Evolutionary conservation across 2,797 vertebrate species (phyloP).

Genomic region (Xenops minutus): DNA sequence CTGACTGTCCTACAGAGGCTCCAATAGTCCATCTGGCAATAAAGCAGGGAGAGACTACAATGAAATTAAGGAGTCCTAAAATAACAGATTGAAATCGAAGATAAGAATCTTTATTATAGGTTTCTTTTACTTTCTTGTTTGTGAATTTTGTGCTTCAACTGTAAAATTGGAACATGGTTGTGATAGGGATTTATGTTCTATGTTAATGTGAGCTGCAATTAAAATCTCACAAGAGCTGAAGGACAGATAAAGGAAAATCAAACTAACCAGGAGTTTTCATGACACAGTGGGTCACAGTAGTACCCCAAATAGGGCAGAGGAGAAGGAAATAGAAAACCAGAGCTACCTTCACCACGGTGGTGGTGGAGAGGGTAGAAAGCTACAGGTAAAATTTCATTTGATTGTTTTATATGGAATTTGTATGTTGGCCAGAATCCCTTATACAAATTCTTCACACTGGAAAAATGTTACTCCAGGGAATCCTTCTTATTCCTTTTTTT

Average conservation of each 20-base stretch:
- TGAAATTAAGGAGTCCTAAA: not conserved
- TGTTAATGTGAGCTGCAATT: not conserved
- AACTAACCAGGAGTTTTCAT: not conserved
- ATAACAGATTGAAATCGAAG: not conserved
- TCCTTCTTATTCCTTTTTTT: constrained; percentile 52
- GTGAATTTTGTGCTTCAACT: not conserved
- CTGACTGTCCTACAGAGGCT: not conserved
- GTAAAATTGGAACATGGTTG: not conserved
- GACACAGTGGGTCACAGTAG: not conserved
- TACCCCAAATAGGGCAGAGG: not conserved
- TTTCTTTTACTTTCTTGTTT: not conserved
- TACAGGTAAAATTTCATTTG: not conserved
- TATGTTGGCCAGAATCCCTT: not conserved
- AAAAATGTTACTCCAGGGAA: constrained; percentile 45
- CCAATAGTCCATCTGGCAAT: not conserved
- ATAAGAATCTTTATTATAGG: not conserved
- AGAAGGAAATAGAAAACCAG: not conserved
- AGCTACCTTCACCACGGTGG: not conserved
- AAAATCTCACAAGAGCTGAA: not conserved
- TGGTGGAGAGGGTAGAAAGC: not conserved
- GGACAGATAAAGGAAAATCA: not conserved
- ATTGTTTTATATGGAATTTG: constrained; percentile 2
- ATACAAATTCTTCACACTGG: constrained; percentile 32
- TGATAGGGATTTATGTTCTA: not conserved
- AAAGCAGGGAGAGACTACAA: not conserved